Conservation (phyloP, 2,797 vertebrate species). For the Triplophysa yarkandensis region DNA sequence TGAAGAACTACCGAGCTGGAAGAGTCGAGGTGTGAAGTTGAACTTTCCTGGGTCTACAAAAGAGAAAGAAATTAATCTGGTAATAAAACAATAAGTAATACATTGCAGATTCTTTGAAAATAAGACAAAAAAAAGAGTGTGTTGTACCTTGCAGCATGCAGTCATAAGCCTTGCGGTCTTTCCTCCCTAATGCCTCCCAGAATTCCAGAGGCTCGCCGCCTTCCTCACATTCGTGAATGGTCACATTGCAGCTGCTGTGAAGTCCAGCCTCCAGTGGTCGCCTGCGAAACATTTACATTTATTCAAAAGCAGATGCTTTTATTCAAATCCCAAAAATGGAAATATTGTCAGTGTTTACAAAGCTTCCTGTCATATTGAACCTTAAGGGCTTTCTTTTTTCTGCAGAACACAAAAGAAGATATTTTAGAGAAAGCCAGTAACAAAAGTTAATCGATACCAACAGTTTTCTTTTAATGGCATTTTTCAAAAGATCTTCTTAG, state of each 20-base stretch:
- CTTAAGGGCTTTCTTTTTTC: too few species aligned
- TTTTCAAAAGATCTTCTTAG: too few species aligned
- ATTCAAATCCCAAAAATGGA: too few species aligned
- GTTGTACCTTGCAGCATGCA: slow-evolving; percentile 96
- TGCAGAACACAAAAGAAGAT: too few species aligned
- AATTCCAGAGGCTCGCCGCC: slow-evolving; percentile 90
- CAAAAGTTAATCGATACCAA: too few species aligned
- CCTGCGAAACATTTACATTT: slow-evolving; percentile 65
- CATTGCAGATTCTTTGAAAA: too few species aligned
- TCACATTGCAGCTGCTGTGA: slow-evolving; percentile 97
- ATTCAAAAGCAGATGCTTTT: too few species aligned
- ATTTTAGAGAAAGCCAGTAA: too few species aligned
- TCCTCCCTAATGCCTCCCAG: slow-evolving; percentile 93
- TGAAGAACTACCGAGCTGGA: slow-evolving; percentile 93
- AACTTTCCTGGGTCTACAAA: slow-evolving; percentile 93
- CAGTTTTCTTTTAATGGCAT: too few species aligned
- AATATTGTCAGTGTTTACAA: too few species aligned
- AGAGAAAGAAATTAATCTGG: not conserved
- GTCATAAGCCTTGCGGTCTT: slow-evolving; percentile 96
- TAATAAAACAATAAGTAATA: not conserved
- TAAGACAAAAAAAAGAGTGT: not conserved
- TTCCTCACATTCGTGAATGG: slow-evolving; percentile 93
- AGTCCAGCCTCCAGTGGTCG: slow-evolving; percentile 95
- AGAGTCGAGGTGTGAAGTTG: slow-evolving; percentile 96
- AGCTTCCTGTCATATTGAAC: too few species aligned